These are phyloP conservation scores for Microcebus jonahi DNA, from an alignment of 2,113 vertebrate genomes.

Conservation along the genomic window DNA sequence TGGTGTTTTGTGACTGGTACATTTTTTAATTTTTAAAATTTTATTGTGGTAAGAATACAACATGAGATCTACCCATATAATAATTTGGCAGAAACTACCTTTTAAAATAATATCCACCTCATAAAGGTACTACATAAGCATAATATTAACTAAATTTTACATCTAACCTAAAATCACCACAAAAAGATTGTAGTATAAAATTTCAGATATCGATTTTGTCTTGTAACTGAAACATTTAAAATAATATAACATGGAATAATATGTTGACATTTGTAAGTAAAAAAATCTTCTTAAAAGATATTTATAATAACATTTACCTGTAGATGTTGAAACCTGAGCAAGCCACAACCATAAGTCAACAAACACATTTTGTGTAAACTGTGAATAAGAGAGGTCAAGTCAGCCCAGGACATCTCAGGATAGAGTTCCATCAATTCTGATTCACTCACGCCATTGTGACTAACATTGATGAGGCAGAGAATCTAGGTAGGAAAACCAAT, in stretches of 20 bases:
- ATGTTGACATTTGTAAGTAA: neutral
- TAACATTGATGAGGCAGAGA: constrained; percentile 92
- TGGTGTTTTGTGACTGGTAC: neutral
- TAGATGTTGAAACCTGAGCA: constrained; percentile 94
- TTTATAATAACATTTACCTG: constrained; percentile 87
- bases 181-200: neutral
- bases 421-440: constrained; percentile 94
- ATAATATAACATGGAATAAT: neutral
- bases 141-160: neutral
- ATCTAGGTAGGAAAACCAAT: constrained; percentile 85
- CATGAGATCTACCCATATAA: neutral
- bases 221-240: constrained; percentile 32
- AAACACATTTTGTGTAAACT: constrained; percentile 90
- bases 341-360: constrained; percentile 92
- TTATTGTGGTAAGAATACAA: neutral
- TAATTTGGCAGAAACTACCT: neutral
- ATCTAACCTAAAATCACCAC: neutral
- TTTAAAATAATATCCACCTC: neutral
- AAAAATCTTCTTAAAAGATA: neutral
- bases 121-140: neutral
- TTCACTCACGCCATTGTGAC: constrained; percentile 97
- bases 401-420: constrained; percentile 88
- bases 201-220: constrained; percentile 29
- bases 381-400: constrained; percentile 88
- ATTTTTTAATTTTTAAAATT: neutral